Conservation (phyloP, 30 jellyfish, hydroid and myxozoan genomes). For the Catostylus mosaicus region DNA sequence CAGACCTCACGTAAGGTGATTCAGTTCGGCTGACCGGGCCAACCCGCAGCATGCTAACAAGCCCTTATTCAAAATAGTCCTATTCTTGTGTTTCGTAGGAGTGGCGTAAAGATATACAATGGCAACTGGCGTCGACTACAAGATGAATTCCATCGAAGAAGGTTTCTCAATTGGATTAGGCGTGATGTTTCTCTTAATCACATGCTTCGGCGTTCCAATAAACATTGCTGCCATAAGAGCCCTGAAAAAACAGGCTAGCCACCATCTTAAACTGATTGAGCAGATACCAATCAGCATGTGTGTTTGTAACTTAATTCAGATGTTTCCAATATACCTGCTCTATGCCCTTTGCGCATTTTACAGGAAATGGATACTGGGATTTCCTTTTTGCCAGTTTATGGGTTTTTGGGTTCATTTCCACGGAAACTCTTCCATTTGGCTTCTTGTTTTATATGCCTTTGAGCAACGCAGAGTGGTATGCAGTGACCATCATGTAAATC, state of each 20-base stretch:
- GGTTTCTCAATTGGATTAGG: slow-evolving; percentile 10
- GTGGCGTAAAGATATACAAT: background rate
- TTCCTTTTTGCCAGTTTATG: slow-evolving; percentile 14
- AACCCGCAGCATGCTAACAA: no score
- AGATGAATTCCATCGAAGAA: background rate
- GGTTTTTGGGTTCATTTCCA: slow-evolving; percentile 60
- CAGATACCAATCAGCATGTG: slow-evolving; percentile 59
- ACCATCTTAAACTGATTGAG: slow-evolving; percentile 13
- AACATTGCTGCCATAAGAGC: slow-evolving; percentile 7
- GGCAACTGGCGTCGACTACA: background rate
- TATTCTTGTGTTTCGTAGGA: background rate
- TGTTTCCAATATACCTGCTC: slow-evolving; percentile 43
- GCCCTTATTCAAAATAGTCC: no score
- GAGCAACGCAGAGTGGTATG: slow-evolving; percentile 27
- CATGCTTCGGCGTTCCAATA: slow-evolving; percentile 21
- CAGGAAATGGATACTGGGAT: slow-evolving; percentile 31
- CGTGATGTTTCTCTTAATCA: slow-evolving; percentile 2
- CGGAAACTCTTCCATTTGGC: slow-evolving; percentile 49
- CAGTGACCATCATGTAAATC: background rate
- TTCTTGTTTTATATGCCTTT: slow-evolving; percentile 27
- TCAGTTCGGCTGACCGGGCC: no score
- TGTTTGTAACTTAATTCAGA: slow-evolving; percentile 35
- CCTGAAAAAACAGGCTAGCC: background rate
- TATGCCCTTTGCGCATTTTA: slow-evolving; percentile 14
- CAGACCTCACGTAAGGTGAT: no score